A percentile compares a stretch with the other conserved stretches of the same genome.
These are phyloP conservation scores for Tigriopus californicus DNA, from an alignment of 2,888 invertebrate species.

Conservation along the genomic window DNA sequence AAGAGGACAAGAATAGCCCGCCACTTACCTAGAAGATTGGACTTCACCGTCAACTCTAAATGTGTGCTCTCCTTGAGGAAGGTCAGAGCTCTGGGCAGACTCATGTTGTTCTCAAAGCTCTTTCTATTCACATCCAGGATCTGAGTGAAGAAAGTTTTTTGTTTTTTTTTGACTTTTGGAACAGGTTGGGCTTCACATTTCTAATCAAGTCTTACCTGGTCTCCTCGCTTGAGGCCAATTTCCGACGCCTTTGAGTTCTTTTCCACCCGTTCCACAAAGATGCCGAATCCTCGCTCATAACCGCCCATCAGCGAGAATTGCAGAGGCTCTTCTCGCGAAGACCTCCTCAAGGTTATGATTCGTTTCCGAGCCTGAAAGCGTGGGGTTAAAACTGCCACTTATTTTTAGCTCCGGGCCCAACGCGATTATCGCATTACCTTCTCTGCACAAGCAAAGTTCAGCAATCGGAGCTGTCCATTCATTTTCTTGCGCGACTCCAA, in stretches of 20 bases:
- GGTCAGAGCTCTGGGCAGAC: conserved; percentile 75
- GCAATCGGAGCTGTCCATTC: conserved; percentile 47
- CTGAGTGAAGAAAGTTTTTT: conserved; percentile 28
- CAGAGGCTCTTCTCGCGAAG: conserved; percentile 71
- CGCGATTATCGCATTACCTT: no score
- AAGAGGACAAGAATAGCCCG: no score
- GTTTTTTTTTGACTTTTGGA: background rate
- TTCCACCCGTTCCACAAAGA: conserved; percentile 86
- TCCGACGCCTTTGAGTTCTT: conserved; percentile 83
- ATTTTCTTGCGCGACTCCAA: conserved; percentile 62
- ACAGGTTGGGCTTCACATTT: background rate
- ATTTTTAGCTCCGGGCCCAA: no score
- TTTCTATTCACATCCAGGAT: conserved; percentile 94
- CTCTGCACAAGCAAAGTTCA: conserved; percentile 92
- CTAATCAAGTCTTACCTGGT: conserved; percentile 59
- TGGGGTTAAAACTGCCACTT: no score
- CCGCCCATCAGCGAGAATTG: conserved; percentile 88
- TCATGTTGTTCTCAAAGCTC: conserved; percentile 84
- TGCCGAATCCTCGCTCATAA: conserved; percentile 72
- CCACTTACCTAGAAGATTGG: conserved; percentile 64
- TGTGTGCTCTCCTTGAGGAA: conserved; percentile 83
- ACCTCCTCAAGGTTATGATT: conserved; percentile 72
- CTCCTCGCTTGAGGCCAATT: conserved; percentile 84
- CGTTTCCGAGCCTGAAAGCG: conserved; percentile 39
- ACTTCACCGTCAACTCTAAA: conserved; percentile 86